A percentile compares a stretch with the other conserved stretches of the same genome.
phyloP scores from a whole-genome alignment of 1,140 invertebrate genomes.

The Chymomyza costata region DNA sequence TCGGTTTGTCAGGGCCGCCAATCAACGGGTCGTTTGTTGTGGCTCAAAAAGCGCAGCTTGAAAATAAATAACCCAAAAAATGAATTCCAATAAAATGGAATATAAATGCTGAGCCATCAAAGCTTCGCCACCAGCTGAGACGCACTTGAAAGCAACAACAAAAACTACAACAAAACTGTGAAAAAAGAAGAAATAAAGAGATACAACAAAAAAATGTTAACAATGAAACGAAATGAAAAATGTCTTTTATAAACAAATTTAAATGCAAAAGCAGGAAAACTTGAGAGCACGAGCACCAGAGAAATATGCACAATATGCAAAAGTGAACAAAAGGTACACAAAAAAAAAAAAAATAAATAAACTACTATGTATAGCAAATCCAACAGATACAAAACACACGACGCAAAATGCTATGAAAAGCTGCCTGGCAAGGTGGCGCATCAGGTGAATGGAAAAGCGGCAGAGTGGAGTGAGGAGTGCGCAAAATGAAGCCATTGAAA shows the following conservation, averaged over 20 bases:
- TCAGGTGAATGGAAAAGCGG: constrained; percentile 2
- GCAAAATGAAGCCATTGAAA: constrained; percentile 11
- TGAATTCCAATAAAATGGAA: constrained; percentile 48
- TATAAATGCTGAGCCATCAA: constrained; percentile 69
- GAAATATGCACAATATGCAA: constrained; percentile 62
- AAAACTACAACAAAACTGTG: constrained; percentile 15
- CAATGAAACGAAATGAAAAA: constrained; percentile 18
- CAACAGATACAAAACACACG: too few species aligned
- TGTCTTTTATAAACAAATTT: constrained; percentile 31
- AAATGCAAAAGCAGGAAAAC: constrained; percentile 55
- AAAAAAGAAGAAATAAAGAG: constrained; percentile 15
- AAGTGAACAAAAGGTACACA: constrained; percentile 28
- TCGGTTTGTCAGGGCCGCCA: constrained; percentile 48
- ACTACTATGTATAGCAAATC: too few species aligned
- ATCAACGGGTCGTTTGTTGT: constrained; percentile 50
- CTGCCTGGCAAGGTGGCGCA: too few species aligned
- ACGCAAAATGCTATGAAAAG: constrained; percentile 31
- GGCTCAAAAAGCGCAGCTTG: constrained; percentile 51
- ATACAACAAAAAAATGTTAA: constrained; percentile 17
- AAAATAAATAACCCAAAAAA: constrained; percentile 59
- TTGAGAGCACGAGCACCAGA: constrained; percentile 32
- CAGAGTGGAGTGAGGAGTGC: neutral
- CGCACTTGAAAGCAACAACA: constrained; percentile 12
- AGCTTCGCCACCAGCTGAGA: constrained; percentile 30
- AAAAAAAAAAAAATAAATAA: too few species aligned